Base-by-base conservation (phyloP, 2,888 invertebrate species). In the Lydus trimaculatus region DNA sequence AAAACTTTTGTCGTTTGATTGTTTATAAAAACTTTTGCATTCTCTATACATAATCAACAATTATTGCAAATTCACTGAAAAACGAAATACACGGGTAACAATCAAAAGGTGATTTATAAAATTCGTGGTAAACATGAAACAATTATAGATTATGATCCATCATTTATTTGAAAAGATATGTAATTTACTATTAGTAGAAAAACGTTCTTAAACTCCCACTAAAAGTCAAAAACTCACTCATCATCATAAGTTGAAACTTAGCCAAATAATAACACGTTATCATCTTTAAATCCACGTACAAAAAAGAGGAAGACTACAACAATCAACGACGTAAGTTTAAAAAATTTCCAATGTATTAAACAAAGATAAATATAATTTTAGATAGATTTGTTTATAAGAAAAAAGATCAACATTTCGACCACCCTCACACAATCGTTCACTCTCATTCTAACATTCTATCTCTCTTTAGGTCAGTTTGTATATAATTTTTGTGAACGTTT, bases 401-500 rank as follows among this genome's bases (percentile, higher is more conserved):
- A 70, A 67, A 68, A 65, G 64, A 70, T 70, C 69, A 73, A 69
- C 58, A 67, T 59, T 63, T 58, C 71, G 65, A 76, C 82, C 82
- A 82, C 83, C 82, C 82, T 81, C 83, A 75, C 82, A 56, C 48
- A n/a, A 48, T 48, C 56, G 7, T 25, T 13, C 25, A 25, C 56
- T 56, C 20, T 52, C 23, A 23, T 52, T 43, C n/a, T 43, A 17
- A 17, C n/a, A 11, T 20, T 52, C 48, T 20, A 9, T 52, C 20
- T 11, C 13, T 52, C 75, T 72, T 75, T 71, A 72, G 79, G 79
- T 78, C 79, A 78, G 76, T 72, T 75, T 82, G 79, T 81, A 80
- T 82, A 81, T 82, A 81, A 82, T 82, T 82, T 81, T 62, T 56
- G 56, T 61, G 80, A 79, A 77, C 80, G 79, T 82, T 82, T 82